A percentile compares a stretch with the other conserved stretches of the same genome.
Evolutionary conservation across 2,797 vertebrate genomes (phyloP).

Genomic region (Macropodus opercularis): DNA sequence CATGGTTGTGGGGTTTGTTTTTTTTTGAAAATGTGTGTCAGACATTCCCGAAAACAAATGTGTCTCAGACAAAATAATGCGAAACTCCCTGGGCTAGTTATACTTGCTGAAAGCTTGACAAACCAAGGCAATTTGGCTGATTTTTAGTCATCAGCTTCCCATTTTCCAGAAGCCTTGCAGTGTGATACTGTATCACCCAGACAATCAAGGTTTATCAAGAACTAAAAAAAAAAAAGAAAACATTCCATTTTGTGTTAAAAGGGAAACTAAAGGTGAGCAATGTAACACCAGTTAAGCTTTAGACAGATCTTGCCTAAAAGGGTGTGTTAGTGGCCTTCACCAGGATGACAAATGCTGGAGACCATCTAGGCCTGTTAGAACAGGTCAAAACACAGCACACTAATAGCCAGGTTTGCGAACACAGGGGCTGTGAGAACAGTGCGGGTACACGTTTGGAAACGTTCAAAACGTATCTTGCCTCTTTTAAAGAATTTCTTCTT

Average conservation of each 20-base stretch:
- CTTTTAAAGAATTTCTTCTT: conserved; percentile 9
- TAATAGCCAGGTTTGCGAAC: conserved; percentile 14
- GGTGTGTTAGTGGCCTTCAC: conserved; percentile 9
- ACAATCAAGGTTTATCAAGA: conserved; percentile 37
- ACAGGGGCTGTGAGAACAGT: conserved; percentile 10
- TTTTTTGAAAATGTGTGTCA: conserved; percentile 28
- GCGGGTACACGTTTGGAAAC: conserved; percentile 14
- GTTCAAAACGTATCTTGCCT: conserved; percentile 2
- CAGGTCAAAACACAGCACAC: conserved; percentile 4
- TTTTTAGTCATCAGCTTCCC: not conserved
- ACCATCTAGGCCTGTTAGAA: conserved; percentile 31
- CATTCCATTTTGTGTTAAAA: conserved; percentile 31
- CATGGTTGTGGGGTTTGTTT: not conserved
- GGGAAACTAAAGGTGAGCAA: conserved; percentile 31
- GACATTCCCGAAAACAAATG: conserved; percentile 37
- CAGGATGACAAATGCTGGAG: conserved; percentile 20
- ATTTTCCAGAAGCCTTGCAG: conserved; percentile 30
- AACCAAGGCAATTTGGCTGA: conserved; percentile 40
- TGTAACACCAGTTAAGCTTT: not conserved
- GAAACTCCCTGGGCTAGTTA: conserved; percentile 19
- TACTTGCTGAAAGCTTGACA: conserved; percentile 10
- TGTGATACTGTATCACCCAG: conserved; percentile 44
- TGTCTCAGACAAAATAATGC: conserved; percentile 29
- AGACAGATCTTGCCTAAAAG: conserved; percentile 8
- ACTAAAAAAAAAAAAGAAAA: conserved; percentile 33